Evolutionary conservation across 2,113 vertebrate species (phyloP), one percentile per base, ranked within the genome.

Genomic region (Heloderma charlesbogerti): DNA sequence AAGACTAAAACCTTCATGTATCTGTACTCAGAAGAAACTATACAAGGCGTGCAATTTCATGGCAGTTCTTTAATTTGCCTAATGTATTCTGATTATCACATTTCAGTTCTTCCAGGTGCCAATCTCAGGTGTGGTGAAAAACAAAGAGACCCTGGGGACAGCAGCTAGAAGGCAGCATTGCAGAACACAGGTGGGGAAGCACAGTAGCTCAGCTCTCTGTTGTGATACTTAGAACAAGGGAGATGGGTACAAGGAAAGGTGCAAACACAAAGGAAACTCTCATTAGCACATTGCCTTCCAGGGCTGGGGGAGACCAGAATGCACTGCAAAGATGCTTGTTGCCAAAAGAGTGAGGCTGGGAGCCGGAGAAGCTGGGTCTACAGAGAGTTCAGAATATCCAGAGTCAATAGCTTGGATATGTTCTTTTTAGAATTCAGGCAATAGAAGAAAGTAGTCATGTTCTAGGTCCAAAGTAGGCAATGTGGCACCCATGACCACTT

Each of bases 71-170:
- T 72, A 67, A 72, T 86, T 86, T 2, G 45, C 43, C 48, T 48
- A 86, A 86, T 86, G 71, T 48, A 34, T 72, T 67, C 84, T 71
- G 84, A 86, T 51, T 51, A 12, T 72, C n/a, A 86, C 18, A 72
- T 6, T 72, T 86, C 34, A 51, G 67, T n/a, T n/a, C n/a, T 72
- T 72, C 84, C 45, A 86, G 84, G 48, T 72, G 67, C 31, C 67
- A 86, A 13, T 71, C 84, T 86, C 84, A 86, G 84, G 67, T 72
- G 18, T 72, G 66, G 6, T 18, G 7, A 72, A 29, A 72, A 86
- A n/a, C 43, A 72, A 86, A 45, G 31, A 22, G 4, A 15, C 34
- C 25, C 6, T 3, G 25, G 9, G 71, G n/a, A 86, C 48, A 45
- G 63, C 27, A 85, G 31, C 40, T 18, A 85, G 6, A 27, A 85